A percentile compares a stretch with the other conserved stretches of the same genome.
Evolutionary conservation across 2,797 vertebrate genomes (phyloP).

Genomic region (Acomys russatus): DNA sequence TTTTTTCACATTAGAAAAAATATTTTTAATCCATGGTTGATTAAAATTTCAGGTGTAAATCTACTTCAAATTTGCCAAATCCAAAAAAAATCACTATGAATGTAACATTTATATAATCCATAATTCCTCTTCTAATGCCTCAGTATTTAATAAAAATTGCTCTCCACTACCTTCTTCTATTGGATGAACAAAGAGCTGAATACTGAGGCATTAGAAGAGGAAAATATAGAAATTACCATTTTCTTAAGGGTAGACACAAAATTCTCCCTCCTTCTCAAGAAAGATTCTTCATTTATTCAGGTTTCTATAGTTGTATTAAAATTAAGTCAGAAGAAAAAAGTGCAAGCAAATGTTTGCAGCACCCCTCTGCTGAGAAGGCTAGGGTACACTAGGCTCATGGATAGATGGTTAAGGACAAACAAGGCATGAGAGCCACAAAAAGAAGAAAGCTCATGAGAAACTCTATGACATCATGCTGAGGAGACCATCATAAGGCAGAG

Average conservation of each 20-base stretch:
- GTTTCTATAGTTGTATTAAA: neutral
- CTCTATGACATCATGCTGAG: neutral
- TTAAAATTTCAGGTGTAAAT: too few species aligned
- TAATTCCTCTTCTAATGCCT: too few species aligned
- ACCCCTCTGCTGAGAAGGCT: neutral
- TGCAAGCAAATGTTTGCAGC: neutral
- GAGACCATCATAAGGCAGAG: neutral
- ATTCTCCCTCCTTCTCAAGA: slow-evolving; percentile 10
- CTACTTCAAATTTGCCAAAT: too few species aligned
- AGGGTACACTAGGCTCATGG: neutral
- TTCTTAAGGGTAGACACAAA: neutral
- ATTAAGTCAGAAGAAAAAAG: neutral
- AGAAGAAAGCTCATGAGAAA: neutral
- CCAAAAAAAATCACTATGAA: too few species aligned
- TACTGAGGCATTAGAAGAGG: too few species aligned
- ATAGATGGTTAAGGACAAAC: neutral
- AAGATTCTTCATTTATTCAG: neutral
- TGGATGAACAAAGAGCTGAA: too few species aligned
- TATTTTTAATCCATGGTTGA: too few species aligned
- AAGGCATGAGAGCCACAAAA: neutral
- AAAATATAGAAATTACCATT: neutral
- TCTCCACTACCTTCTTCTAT: too few species aligned
- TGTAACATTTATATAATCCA: too few species aligned
- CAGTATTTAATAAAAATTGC: too few species aligned
- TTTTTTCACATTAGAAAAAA: too few species aligned